Evolutionary conservation across 2,797 vertebrate species (phyloP).

Genomic region (Mycteria americana): DNA sequence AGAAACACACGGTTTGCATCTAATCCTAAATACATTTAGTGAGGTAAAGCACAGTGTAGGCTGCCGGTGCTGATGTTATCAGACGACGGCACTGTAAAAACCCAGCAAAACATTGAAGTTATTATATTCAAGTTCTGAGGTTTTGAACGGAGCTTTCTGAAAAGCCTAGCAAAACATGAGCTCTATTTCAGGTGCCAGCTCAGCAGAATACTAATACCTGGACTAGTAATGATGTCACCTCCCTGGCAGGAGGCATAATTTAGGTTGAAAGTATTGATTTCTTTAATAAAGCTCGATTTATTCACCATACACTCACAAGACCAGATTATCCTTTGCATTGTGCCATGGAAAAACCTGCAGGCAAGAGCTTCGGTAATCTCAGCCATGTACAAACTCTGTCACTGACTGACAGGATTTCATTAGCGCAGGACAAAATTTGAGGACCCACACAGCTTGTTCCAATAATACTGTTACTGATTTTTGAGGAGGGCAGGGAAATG

Average conservation of each 20-base stretch:
- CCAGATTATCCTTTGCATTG: background rate
- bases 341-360: background rate
- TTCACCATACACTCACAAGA: background rate
- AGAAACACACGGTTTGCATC: background rate
- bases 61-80: background rate
- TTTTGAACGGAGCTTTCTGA: background rate
- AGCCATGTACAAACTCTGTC: background rate
- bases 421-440: background rate
- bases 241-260: slow-evolving; percentile 19
- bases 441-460: background rate
- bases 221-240: slow-evolving; percentile 16
- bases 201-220: slow-evolving; percentile 37
- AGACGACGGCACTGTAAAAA: background rate
- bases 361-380: background rate
- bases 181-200: slow-evolving; percentile 2
- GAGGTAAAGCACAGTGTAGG: background rate
- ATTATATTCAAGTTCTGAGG: background rate
- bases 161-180: slow-evolving; percentile 1
- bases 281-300: background rate
- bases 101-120: background rate
- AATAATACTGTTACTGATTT: background rate
- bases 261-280: slow-evolving; percentile 25
- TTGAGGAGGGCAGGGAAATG: background rate
- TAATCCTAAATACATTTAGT: background rate
- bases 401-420: slow-evolving; percentile 16